Evolutionary conservation across 2,113 vertebrate species (phyloP), one percentile per base, ranked within the genome.

Genomic region (Mesocricetus auratus): DNA sequence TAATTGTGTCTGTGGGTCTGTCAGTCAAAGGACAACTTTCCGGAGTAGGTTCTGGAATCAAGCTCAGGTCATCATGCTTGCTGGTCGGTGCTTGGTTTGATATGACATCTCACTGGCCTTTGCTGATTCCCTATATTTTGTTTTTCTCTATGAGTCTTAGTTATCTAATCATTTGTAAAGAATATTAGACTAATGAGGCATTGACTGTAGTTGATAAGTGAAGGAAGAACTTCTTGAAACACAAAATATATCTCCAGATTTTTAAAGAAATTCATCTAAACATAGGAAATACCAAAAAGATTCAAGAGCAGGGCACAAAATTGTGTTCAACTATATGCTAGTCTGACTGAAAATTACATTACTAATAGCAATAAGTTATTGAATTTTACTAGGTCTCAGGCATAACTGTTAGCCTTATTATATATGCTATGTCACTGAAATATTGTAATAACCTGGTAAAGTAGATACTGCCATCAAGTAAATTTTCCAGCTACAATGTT

Each of bases 221-320:
- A 26, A 86, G 24, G 71, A 90, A 93, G 3, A 79, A 62, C 64
- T 95, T 86, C 66, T 17, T 89, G 9, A 16, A 24, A 69, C 69
- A 45, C 90, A 95, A 93, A 36, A 75, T 81, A 0, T 74, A 82
- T 83, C 26, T 53, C 16, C 13, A 90, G 24, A 17, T 16, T 89
- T 87, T 93, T 74, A 62, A 93, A 81, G 33, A 86, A 29, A 6
- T 93, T 85, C 90, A 86, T 86, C 33, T 91, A 95, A 96, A 88
- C 71, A 87, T 13, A 93, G 68, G 4, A 73, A 83, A 33, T 92
- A 60, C 12, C 74, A 62, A 69, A 89, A 93, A 56, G 12, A 92
- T 79, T 91, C 10, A 93, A 45, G 17, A 45, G 22, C 91, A 1
- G 6, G 36, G 1, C 53, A 21, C 91, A 90, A 92, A 95, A 91